These are phyloP conservation scores for Micrasema minimum DNA, from an alignment of 1,140 invertebrate species.

Conservation along the genomic window DNA sequence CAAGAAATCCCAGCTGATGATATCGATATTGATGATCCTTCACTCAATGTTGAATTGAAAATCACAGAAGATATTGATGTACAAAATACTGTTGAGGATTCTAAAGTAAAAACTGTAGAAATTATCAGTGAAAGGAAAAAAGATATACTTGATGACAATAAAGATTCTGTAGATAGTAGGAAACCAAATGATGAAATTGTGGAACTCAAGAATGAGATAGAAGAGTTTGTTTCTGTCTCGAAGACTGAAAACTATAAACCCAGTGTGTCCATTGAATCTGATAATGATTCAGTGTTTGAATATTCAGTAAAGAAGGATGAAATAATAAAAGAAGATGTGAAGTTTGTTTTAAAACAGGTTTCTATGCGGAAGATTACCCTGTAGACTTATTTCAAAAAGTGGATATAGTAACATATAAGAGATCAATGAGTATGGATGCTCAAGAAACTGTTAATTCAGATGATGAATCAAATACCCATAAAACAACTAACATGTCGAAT, in stretches of 20 bases:
- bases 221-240: too few species aligned
- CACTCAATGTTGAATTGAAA: slow-evolving; percentile 63
- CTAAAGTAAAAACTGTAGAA: background rate
- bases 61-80: slow-evolving; percentile 58
- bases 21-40: slow-evolving; percentile 60
- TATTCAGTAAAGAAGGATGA: slow-evolving; percentile 3
- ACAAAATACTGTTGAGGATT: background rate
- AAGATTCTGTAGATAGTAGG: too few species aligned
- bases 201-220: too few species aligned
- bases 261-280: background rate
- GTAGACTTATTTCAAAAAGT: slow-evolving; percentile 41
- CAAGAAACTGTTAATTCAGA: slow-evolving; percentile 4
- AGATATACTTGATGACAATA: too few species aligned
- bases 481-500: background rate
- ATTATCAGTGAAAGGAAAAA: background rate
- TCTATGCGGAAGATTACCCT: slow-evolving; percentile 11
- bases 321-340: slow-evolving; percentile 23
- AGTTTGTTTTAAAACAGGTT: slow-evolving; percentile 34
- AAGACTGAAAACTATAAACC: background rate
- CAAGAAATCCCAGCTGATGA: slow-evolving; percentile 40
- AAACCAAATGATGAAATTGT: too few species aligned
- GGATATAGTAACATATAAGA: slow-evolving; percentile 44
- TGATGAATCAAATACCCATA: background rate
- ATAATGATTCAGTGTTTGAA: slow-evolving; percentile 27
- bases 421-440: slow-evolving; percentile 37